Evolutionary conservation across 2,888 invertebrate genomes (phyloP).

Genomic region (Agrenia bidenticulata): DNA sequence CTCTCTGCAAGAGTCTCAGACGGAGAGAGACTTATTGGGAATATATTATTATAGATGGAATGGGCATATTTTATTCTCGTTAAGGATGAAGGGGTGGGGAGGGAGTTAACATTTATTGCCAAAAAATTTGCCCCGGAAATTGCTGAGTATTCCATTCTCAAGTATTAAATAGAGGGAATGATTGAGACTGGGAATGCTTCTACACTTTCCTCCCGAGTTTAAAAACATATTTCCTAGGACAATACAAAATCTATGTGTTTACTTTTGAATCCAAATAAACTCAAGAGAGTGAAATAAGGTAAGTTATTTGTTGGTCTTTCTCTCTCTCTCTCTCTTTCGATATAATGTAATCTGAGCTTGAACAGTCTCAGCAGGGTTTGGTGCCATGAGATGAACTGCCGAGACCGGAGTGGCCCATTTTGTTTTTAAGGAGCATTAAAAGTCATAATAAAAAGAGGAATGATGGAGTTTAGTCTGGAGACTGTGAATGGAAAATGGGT

Average conservation of each 20-base stretch:
- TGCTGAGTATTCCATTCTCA: slow-evolving; percentile 18
- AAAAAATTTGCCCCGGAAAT: slow-evolving; percentile 20
- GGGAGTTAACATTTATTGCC: slow-evolving; percentile 27
- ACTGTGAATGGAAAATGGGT: slow-evolving; percentile 15
- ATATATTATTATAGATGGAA: not conserved
- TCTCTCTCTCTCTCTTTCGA: too few species aligned
- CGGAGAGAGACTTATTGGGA: too few species aligned
- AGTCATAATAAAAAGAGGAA: slow-evolving; percentile 20
- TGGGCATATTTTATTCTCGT: slow-evolving; percentile 25
- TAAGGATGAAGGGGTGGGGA: slow-evolving; percentile 23
- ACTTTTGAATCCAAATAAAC: too few species aligned
- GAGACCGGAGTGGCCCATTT: slow-evolving; percentile 6
- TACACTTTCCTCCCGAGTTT: too few species aligned
- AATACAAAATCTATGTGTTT: too few species aligned
- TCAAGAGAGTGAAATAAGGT: too few species aligned
- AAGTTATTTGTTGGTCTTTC: too few species aligned
- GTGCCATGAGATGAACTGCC: not conserved
- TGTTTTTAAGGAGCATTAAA: slow-evolving; percentile 22
- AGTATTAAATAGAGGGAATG: not conserved
- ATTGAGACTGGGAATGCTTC: too few species aligned
- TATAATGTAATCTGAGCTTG: too few species aligned
- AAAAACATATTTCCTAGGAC: too few species aligned
- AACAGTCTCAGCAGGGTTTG: too few species aligned
- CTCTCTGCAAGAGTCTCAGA: not conserved
- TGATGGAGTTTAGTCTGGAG: slow-evolving; percentile 11